Conservation (phyloP, 2,113 vertebrate species). For the Gila orcuttii region DNA sequence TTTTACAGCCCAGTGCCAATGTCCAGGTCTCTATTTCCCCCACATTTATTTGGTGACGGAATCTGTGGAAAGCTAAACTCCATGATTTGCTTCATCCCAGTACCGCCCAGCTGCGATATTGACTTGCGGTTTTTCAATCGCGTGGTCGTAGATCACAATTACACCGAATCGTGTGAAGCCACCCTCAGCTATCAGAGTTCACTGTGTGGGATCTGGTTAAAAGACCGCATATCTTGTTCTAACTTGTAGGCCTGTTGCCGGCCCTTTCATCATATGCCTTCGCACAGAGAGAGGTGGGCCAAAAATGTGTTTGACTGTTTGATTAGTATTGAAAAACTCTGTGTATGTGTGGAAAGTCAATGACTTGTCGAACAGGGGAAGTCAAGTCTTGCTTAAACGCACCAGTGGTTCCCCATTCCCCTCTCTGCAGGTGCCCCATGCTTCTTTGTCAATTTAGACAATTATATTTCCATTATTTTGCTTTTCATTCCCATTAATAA, state of each 20-base stretch:
- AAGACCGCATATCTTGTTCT: constrained; percentile 6
- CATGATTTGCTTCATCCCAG: constrained; percentile 43
- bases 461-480: constrained; percentile 70
- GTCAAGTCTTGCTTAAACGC: background rate
- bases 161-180: constrained; percentile 39
- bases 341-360: background rate
- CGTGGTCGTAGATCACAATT: constrained; percentile 51
- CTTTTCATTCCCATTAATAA: constrained; percentile 69
- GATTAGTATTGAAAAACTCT: background rate
- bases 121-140: constrained; percentile 42
- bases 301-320: background rate
- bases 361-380: constrained; percentile 12
- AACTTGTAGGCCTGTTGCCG: background rate
- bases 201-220: constrained; percentile 23
- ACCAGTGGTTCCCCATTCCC: background rate
- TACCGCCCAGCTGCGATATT: constrained; percentile 37
- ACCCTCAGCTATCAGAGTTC: constrained; percentile 28
- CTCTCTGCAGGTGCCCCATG: constrained; percentile 59
- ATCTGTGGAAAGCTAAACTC: constrained; percentile 35
- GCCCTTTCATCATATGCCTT: constrained; percentile 7
- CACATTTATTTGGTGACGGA: constrained; percentile 36
- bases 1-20: background rate
- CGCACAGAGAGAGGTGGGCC: background rate
- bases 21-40: constrained; percentile 4
- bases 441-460: constrained; percentile 66